Evolutionary conservation across 2,888 invertebrate genomes (phyloP).

Genomic region (Spodoptera picta): DNA sequence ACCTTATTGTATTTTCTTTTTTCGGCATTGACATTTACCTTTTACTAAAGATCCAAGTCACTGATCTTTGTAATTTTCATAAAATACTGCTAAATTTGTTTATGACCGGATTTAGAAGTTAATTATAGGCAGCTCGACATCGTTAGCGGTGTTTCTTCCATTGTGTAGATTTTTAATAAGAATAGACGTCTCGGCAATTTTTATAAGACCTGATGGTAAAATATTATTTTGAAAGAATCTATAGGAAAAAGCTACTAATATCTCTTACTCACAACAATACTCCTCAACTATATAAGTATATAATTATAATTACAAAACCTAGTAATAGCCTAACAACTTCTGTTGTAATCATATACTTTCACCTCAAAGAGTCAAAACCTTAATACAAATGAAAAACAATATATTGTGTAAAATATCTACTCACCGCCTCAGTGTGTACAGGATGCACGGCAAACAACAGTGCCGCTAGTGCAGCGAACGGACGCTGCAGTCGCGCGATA

Average conservation of each 20-base stretch:
- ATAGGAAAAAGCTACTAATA: no score
- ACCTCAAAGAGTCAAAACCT: no score
- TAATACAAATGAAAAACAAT: no score
- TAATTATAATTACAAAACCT: no score
- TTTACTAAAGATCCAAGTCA: not conserved
- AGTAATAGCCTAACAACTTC: no score
- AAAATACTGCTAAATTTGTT: slow-evolving; percentile 5
- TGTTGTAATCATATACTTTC: no score
- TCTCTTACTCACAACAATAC: no score
- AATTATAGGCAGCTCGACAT: not conserved
- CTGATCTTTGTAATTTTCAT: slow-evolving; percentile 21
- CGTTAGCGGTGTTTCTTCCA: not conserved
- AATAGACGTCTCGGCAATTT: no score
- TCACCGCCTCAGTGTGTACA: slow-evolving; percentile 96
- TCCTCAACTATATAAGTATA: no score
- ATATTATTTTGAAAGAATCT: no score
- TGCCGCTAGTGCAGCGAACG: slow-evolving; percentile 92
- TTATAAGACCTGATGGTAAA: no score
- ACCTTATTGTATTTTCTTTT: not conserved
- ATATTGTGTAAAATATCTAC: slow-evolving; percentile 64
- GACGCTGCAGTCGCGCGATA: slow-evolving; percentile 91
- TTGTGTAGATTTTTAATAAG: no score
- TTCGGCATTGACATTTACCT: slow-evolving; percentile 26
- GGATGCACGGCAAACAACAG: slow-evolving; percentile 95
- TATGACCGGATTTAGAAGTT: not conserved